These are phyloP conservation scores for Eutolmus rufibarbis DNA, from an alignment of 2,888 invertebrate species.

Conservation along the genomic window DNA sequence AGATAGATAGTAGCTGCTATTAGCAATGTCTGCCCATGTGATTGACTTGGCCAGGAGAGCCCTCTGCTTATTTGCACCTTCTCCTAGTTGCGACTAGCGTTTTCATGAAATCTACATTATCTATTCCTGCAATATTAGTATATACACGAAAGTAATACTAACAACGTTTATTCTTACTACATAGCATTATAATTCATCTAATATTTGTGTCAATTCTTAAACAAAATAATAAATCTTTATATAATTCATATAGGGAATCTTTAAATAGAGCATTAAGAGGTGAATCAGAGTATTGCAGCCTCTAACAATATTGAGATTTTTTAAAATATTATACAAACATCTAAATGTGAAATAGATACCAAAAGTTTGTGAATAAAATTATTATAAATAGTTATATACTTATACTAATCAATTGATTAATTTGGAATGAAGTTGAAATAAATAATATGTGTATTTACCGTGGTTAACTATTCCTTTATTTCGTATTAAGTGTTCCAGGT, in stretches of 20 bases:
- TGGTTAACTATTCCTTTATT: conserved; percentile 42
- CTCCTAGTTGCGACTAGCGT: neutral
- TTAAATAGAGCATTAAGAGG: conserved; percentile 38
- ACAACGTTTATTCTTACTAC: conserved; percentile 12
- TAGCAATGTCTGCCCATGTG: neutral
- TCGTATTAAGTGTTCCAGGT: neutral
- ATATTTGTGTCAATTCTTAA: conserved; percentile 47
- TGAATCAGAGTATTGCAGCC: neutral
- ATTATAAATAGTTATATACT: conserved; percentile 44
- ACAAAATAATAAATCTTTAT: conserved; percentile 41
- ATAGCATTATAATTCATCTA: conserved; percentile 45
- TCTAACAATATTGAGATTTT: conserved; percentile 17
- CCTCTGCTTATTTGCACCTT: neutral
- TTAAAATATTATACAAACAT: conserved; percentile 42
- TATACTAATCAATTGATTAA: conserved; percentile 45
- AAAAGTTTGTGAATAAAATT: conserved; percentile 48
- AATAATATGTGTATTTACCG: conserved; percentile 49
- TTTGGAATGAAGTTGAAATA: conserved; percentile 47
- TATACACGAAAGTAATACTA: conserved; percentile 31
- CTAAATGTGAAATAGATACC: conserved; percentile 48
- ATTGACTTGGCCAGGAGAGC: neutral
- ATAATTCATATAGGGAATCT: conserved; percentile 45
- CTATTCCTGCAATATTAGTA: conserved; percentile 14
- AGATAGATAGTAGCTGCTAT: neutral
- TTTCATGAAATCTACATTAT: neutral